These are phyloP conservation scores for Lutjanus campechanus DNA, from an alignment of 2,797 vertebrate genomes.

Conservation along the genomic window DNA sequence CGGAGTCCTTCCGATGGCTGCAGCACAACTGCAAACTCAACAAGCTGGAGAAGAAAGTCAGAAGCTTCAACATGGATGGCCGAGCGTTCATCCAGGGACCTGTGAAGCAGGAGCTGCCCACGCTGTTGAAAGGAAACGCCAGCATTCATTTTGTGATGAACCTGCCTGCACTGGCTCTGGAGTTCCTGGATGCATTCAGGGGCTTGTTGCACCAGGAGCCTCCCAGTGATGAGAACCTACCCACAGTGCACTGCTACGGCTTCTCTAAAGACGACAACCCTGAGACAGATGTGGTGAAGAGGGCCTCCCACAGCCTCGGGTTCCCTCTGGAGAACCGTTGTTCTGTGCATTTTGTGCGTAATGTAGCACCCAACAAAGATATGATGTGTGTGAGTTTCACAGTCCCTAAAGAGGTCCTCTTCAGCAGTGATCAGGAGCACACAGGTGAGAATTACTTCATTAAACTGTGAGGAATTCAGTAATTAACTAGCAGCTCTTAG, in stretches of 20 bases:
- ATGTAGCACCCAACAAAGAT: constrained; percentile 96
- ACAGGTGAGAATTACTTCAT: constrained; percentile 83
- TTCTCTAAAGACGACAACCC: constrained; percentile 93
- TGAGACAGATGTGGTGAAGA: constrained; percentile 85
- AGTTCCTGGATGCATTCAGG: constrained; percentile 92
- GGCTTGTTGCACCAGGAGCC: constrained; percentile 83
- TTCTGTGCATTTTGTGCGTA: constrained; percentile 91
- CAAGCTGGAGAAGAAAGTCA: constrained; percentile 90
- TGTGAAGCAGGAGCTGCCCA: constrained; percentile 87
- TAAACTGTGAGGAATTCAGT: neutral
- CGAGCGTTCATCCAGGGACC: constrained; percentile 92
- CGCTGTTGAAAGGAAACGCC: constrained; percentile 78
- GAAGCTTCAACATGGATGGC: constrained; percentile 93
- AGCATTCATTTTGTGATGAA: constrained; percentile 94
- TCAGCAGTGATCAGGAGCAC: constrained; percentile 69
- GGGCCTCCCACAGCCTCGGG: constrained; percentile 86
- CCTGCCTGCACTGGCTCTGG: constrained; percentile 92
- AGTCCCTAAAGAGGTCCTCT: constrained; percentile 89
- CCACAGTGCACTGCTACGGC: constrained; percentile 92
- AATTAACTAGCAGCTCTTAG: neutral
- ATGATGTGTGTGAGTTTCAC: constrained; percentile 96
- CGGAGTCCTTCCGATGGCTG: constrained; percentile 93
- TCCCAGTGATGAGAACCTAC: constrained; percentile 75
- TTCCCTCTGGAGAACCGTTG: constrained; percentile 84
- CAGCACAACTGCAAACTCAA: constrained; percentile 95